Evolutionary conservation across 1,140 invertebrate genomes (phyloP), one percentile per base, ranked within the genome.

Genomic region (Oscheius sp.): DNA sequence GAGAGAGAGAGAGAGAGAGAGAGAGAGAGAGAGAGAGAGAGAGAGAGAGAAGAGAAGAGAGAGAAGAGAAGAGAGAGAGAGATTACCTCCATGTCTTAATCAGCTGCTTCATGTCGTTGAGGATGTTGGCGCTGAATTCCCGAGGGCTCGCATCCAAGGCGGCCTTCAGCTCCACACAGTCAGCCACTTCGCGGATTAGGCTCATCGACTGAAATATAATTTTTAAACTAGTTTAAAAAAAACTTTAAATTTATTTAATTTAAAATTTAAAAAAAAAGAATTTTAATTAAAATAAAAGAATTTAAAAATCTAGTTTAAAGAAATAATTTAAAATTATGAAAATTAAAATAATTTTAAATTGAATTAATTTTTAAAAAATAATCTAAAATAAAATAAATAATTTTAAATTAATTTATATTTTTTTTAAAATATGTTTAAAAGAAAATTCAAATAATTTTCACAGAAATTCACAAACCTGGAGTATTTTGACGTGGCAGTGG

Each of bases 111-210:
- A 71, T 71, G 2, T 71, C 46, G 18, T 13, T 10, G 52, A 71
- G 34, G 52, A 71, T 36, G 7, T 13, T 32, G 3, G 31, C 7
- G 45, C 64, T 58, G 28, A 63, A 20, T 36, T 52, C 59, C 18
- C 15, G 58, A 7, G 38, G 29, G 32, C 32, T 36, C 10, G 10
- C 62, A n/a, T 29, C 13, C 1, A 71, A 36, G 23, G 69, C 69
- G 2, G 64, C 32, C 2, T 61, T 35, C 26, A 71, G 20, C 15
- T 71, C 69, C 4, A 36, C 58, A 13, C 52, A 71, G n/a, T 71
- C 69, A 29, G 58, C 69, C 18, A 71, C 59, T 4, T 71, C 69
- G n/a, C 58, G 69, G 34, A 71, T 31, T 32, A 71, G 28, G 20
- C 59, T 71, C 38, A 58, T 58, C 4, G 69, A 32, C 35, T 71